Evolutionary conservation across 2,797 vertebrate genomes (phyloP), one percentile per base, ranked within the genome.

Genomic region (Bovichtus variegatus): DNA sequence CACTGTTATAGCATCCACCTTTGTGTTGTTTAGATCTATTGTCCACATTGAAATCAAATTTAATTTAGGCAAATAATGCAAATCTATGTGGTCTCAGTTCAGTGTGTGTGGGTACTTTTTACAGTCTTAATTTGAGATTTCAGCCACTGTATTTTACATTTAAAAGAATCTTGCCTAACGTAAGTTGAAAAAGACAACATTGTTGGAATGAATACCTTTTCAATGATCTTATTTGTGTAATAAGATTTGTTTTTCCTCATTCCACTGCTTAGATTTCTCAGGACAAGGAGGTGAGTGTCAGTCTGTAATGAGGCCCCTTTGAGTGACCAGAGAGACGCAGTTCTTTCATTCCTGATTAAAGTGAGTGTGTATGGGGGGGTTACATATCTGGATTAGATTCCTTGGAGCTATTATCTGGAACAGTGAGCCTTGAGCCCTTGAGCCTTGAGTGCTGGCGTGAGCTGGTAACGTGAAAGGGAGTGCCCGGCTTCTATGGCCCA

Each of bases 331-430:
- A 49, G 12, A 76, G 53, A 71, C 5, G n/a, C 27, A 16, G 15
- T 46, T 64, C 47, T 57, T 67, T 71, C 34, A 54, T 64, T 70
- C 59, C 44, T 34, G 13, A 61, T 34, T 46, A 23, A 46, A 13
- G 31, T 27, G 55, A 38, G 46, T 29, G 46, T 43, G 29, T 23
- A 7, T 15, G 38, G 41, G 49, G 40, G 60, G 23, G 60, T 40
- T 62, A 63, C 1, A 81, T 75, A 76, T 75, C 40, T 76, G 71
- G 60, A 72, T 55, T 27, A 82, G 81, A 91, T 88, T 90, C 86
- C 87, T 85, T 4, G 12, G 27, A 89, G 51, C 72, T 76, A 80
- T 59, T 85, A 76, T 82, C 36, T 80, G 87, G 80, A 90, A 84
- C 77, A 85, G 65, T 54, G 81, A 74, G 47, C 68, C 34, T 18